Base-by-base conservation (phyloP, 1,140 invertebrate genomes). In the Brachionus plicatilis region DNA sequence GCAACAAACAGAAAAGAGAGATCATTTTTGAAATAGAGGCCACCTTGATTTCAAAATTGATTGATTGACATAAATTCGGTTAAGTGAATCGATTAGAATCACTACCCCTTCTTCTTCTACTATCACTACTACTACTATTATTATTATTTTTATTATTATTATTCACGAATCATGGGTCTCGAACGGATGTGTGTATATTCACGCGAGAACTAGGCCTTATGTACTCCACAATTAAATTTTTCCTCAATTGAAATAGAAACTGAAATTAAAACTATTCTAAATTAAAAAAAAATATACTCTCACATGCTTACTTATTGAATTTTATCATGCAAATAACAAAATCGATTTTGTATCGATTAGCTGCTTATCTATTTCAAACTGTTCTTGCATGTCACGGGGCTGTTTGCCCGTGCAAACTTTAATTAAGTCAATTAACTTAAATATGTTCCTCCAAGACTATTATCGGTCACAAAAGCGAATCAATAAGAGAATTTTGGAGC, bases 31-130 rank as follows among this genome's bases (percentile, higher is more conserved):
- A 60, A 60, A 60, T 60, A 60, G 53, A 60, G 53, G 53, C 53
- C 53, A 60, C 53, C 53, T 60, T 60, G 53, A 60, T 60, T 60
- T 60, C 53, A 68, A 33, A 33, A 68, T 68, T 72, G 29, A 72
- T 72, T 72, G 68, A 72, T 72, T 72, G 68, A 72, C 68, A 72
- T 41, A 72, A 72, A 72, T 68, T 68, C 66, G 66, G 66, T 68
- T 68, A 68, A 68, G 66, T 68, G 66, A 68, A 33, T 68, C 66
- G 27, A 68, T 33, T 29, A 33, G 45, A 47, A 47, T 47, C 14
- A 14, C 14, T 47, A 47, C 33, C 6, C 4, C 5, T 1, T 37
- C 33, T 37, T 3, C 33, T 37, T 7, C 2, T 29, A 29, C 27
- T 2, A 29, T n/a, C n/a, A n/a, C 5, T 1, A 7, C 33, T 37